Evolutionary conservation across 2,797 vertebrate species (phyloP), one percentile per base, ranked within the genome.

Genomic region (Cossypha polioptera): DNA sequence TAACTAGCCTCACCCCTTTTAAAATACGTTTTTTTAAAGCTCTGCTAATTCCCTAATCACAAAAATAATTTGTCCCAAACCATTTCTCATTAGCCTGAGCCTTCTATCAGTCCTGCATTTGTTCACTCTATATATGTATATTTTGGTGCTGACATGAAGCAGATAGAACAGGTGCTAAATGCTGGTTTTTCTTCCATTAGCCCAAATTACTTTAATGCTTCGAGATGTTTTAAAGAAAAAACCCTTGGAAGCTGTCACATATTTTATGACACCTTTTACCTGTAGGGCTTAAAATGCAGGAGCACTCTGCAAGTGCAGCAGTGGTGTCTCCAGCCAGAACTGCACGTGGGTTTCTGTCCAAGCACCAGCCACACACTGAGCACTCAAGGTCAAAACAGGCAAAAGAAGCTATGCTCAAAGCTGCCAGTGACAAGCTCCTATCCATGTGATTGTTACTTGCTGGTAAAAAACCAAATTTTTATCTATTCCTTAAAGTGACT

Each of bases 281-380:
- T 61, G n/a, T 26, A 77, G 26, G 65, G 31, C 10, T 74, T 74
- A 10, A 50, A 79, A 2, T 0, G 4, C 35, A 1, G 2, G 61
- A 57, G 72, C 48, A 48, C 48, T 57, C 55, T 29, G 12, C 0
- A 15, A 51, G 35, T 8, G 40, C 1, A 24, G 78, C 4, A 53
- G 17, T 0, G 3, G 2, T 3, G 58, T 29, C 2, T 2, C 25
- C 35, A 43, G 85, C 8, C 54, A 28, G 38, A 59, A 40, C 9
- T 1, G 1, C 54, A 36, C 0, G 0, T 0, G 3, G 19, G 35
- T 48, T 61, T 31, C 48, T 74, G 53, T 33, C 8, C 0, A 0
- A 94, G 50, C 63, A 62, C 8, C 11, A 80, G 50, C 54, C 68
- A 86, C 0, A 1, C 50, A 68, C 19, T 25, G 35, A 36, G 68